A percentile compares a stretch with the other conserved stretches of the same genome.
Conservation (phyloP, 2,888 invertebrate genomes). For the Dendrolimus houi region DNA sequence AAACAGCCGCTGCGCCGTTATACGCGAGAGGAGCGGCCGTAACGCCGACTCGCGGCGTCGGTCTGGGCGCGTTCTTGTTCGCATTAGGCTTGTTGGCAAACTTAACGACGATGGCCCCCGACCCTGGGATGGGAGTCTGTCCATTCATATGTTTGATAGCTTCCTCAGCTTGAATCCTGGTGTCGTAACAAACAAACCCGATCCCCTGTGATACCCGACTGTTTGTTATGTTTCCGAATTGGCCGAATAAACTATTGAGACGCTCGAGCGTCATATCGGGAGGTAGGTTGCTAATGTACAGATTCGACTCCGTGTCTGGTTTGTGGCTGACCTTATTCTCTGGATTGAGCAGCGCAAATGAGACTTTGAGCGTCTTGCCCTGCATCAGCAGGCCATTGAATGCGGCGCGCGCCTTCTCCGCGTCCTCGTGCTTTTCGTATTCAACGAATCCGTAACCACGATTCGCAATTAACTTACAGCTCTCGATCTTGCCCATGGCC, state of each 20-base stretch:
- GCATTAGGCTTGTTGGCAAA: slow-evolving; percentile 68
- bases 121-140: slow-evolving; percentile 56
- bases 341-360: slow-evolving; percentile 70
- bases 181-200: slow-evolving; percentile 70
- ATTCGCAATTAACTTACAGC: slow-evolving; percentile 70
- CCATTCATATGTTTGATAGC: slow-evolving; percentile 67
- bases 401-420: slow-evolving; percentile 70
- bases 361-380: slow-evolving; percentile 71
- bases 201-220: slow-evolving; percentile 71
- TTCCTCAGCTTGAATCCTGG: slow-evolving; percentile 62
- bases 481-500: slow-evolving; percentile 72
- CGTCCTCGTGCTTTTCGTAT: slow-evolving; percentile 71
- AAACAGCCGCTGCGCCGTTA: slow-evolving; percentile 56
- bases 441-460: slow-evolving; percentile 72
- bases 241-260: slow-evolving; percentile 58
- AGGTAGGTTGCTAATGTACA: slow-evolving; percentile 71
- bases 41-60: slow-evolving; percentile 45
- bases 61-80: slow-evolving; percentile 59
- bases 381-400: slow-evolving; percentile 74
- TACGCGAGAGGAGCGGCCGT: slow-evolving; percentile 47
- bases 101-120: slow-evolving; percentile 65
- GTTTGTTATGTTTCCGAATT: slow-evolving; percentile 66
- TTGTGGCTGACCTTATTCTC: slow-evolving; percentile 71
- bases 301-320: slow-evolving; percentile 69
- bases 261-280: slow-evolving; percentile 71